These are phyloP conservation scores for Diploscapter pachys DNA, from an alignment of 1,140 invertebrate species.

Conservation along the genomic window DNA sequence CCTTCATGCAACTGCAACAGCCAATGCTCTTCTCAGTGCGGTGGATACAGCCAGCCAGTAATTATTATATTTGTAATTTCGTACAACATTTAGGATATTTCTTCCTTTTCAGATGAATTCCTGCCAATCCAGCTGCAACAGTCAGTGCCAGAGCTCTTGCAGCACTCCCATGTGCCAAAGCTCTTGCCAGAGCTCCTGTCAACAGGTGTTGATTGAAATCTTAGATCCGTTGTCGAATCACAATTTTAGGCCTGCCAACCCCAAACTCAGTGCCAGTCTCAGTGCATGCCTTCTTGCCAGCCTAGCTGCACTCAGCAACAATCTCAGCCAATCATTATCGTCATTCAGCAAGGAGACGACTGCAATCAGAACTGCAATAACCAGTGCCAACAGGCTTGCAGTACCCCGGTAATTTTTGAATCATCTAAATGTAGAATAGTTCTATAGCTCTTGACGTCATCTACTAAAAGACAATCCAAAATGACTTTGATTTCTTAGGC, in stretches of 20 bases:
- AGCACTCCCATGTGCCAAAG: constrained; percentile 25
- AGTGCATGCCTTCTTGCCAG: constrained; percentile 32
- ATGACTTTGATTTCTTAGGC: no score
- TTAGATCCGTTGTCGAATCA: no score
- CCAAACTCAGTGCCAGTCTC: constrained; percentile 27
- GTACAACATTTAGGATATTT: neutral
- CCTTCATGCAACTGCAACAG: constrained; percentile 26
- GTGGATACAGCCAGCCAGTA: constrained; percentile 23
- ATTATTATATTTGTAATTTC: constrained; percentile 7
- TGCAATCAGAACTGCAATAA: constrained; percentile 25
- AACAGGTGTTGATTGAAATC: no score
- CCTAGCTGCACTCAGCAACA: constrained; percentile 22
- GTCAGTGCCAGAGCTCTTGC: constrained; percentile 27
- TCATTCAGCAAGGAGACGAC: constrained; percentile 20
- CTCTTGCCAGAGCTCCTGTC: constrained; percentile 30
- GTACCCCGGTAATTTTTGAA: constrained; percentile 23
- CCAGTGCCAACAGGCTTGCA: constrained; percentile 20
- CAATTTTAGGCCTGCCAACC: no score
- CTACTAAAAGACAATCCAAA: no score
- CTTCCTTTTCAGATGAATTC: constrained; percentile 13
- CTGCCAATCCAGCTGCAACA: constrained; percentile 20
- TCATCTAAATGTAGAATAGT: no score
- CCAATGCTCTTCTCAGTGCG: constrained; percentile 18
- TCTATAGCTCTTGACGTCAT: no score
- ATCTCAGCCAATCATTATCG: constrained; percentile 25